These are phyloP conservation scores for human (Homo sapiens) DNA, from an alignment of 2,113 vertebrate genomes.

Conservation along the genomic window DNA sequence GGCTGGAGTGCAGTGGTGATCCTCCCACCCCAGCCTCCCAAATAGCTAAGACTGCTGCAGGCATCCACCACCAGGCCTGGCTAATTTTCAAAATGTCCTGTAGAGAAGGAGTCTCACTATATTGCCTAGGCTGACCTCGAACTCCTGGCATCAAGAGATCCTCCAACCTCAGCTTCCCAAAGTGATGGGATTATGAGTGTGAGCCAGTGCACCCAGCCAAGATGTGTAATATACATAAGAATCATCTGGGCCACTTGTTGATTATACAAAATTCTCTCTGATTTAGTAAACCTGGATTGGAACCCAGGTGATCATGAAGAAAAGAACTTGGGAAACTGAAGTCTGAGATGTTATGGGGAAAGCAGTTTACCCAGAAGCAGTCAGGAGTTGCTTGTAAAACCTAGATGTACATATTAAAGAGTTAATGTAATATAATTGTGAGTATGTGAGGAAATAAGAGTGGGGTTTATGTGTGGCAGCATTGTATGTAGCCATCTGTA, in stretches of 20 bases:
- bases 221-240: not conserved
- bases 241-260: not conserved
- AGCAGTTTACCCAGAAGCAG: not conserved
- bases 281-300: not conserved
- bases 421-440: not conserved
- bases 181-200: too few relatives aligned
- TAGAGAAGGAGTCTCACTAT: too few relatives aligned
- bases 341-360: not conserved
- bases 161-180: too few relatives aligned
- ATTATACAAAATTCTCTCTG: not conserved
- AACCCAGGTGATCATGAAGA: not conserved
- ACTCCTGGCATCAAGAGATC: too few relatives aligned
- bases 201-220: too few relatives aligned
- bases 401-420: not conserved
- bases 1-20: too few relatives aligned
- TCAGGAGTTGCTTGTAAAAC: conserved; percentile 30
- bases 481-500: not conserved
- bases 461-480: not conserved
- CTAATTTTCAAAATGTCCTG: too few relatives aligned
- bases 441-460: not conserved
- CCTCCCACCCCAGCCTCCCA: too few relatives aligned
- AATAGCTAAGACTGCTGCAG: too few relatives aligned
- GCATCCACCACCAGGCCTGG: too few relatives aligned
- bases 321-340: not conserved
- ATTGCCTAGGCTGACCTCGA: too few relatives aligned